Evolutionary conservation across 37 sponge, comb jelly and placozoan species (phyloP).

Genomic region (Eunapius fragilis): DNA sequence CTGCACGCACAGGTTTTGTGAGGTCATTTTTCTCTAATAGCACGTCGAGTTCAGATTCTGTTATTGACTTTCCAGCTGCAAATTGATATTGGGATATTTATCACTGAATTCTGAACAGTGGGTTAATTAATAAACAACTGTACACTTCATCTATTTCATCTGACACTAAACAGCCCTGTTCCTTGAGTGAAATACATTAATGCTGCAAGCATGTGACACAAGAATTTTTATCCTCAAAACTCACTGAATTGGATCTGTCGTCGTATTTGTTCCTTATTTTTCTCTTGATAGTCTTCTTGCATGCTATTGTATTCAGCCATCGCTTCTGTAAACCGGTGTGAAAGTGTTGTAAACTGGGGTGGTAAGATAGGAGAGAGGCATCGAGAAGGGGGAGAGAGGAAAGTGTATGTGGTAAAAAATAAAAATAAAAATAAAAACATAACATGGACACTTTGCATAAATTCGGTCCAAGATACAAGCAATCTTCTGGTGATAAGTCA

Average conservation of each 20-base stretch:
- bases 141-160: no score
- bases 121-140: no score
- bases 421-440: no score
- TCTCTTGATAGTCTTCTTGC: slow-evolving; percentile 77
- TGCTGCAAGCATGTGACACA: no score
- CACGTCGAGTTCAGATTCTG: background rate
- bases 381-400: background rate
- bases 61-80: background rate
- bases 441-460: no score
- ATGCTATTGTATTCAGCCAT: slow-evolving; percentile 73
- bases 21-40: background rate
- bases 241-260: slow-evolving; percentile 70
- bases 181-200: background rate
- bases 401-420: background rate
- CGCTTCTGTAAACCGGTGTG: slow-evolving; percentile 47
- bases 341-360: slow-evolving; percentile 44
- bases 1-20: background rate
- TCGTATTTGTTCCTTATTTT: slow-evolving; percentile 68
- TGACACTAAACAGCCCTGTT: no score
- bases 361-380: background rate
- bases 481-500: no score
- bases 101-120: no score
- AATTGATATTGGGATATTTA: no score
- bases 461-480: no score
- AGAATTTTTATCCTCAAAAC: background rate